A percentile compares a stretch with the other conserved stretches of the same genome.
Evolutionary conservation across 1,140 invertebrate species (phyloP).

Genomic region (Anthonomus grandis): DNA sequence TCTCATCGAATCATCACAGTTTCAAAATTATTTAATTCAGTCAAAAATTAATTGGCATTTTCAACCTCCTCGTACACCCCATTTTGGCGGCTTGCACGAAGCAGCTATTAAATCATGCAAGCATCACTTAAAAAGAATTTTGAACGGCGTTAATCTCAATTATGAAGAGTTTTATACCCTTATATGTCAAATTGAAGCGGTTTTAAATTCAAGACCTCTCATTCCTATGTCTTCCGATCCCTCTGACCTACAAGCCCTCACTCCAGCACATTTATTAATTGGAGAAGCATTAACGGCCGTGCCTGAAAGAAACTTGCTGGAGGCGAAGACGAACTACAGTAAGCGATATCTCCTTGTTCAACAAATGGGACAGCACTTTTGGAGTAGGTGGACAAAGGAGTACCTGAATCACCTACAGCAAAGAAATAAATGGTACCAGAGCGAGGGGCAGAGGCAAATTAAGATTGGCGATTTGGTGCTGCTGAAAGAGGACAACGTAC

Average conservation of each 20-base stretch:
- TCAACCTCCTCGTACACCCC: slow-evolving; percentile 38
- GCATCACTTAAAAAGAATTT: slow-evolving; percentile 32
- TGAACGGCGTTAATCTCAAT: slow-evolving; percentile 12
- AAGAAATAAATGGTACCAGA: slow-evolving; percentile 28
- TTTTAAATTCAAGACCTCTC: slow-evolving; percentile 37
- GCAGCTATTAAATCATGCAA: too few species aligned
- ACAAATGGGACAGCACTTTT: slow-evolving; percentile 29
- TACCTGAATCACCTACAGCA: slow-evolving; percentile 33
- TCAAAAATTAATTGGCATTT: slow-evolving; percentile 44
- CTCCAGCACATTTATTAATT: slow-evolving; percentile 42
- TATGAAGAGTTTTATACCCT: not conserved
- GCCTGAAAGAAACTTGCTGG: slow-evolving; percentile 38
- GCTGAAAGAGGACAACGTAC: too few species aligned
- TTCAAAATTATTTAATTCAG: not conserved
- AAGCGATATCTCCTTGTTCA: slow-evolving; percentile 35
- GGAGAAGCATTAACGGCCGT: slow-evolving; percentile 34
- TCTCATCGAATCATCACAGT: not conserved
- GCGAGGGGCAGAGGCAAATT: too few species aligned
- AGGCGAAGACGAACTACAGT: slow-evolving; percentile 16
- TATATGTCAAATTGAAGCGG: slow-evolving; percentile 29
- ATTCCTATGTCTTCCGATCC: slow-evolving; percentile 31
- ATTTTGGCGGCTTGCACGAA: too few species aligned
- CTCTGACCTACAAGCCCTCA: slow-evolving; percentile 35
- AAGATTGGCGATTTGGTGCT: too few species aligned
- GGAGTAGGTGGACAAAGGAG: slow-evolving; percentile 32